These are phyloP conservation scores for Lethrus apterus DNA, from an alignment of 1,140 invertebrate genomes.

Conservation along the genomic window DNA sequence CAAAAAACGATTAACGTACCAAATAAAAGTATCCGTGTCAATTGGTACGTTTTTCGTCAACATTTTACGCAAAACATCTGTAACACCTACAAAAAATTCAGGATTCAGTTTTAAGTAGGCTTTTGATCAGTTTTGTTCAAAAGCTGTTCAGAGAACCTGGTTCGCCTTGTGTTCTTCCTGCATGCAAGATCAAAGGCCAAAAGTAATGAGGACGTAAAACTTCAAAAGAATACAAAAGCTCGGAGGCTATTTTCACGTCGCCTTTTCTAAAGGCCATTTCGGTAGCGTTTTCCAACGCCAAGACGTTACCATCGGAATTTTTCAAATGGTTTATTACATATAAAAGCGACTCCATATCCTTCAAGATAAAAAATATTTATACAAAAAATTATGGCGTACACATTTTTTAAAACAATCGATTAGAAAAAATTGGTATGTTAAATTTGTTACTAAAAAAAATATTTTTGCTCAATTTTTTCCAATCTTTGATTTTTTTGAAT, in stretches of 20 bases:
- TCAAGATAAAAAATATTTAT: too few species aligned
- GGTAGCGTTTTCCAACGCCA: constrained; percentile 27
- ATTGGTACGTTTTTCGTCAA: constrained; percentile 42
- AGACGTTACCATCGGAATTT: constrained; percentile 21
- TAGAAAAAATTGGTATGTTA: too few species aligned
- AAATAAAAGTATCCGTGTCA: constrained; percentile 46
- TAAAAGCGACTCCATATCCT: too few species aligned
- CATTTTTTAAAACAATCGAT: too few species aligned
- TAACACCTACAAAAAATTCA: constrained; percentile 41
- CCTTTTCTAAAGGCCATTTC: constrained; percentile 25
- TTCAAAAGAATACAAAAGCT: constrained; percentile 24
- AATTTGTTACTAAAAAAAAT: too few species aligned
- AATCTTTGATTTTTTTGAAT: too few species aligned
- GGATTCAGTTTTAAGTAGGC: too few species aligned
- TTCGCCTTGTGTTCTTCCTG: constrained; percentile 24
- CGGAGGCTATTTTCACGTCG: constrained; percentile 23
- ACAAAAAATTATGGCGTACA: too few species aligned
- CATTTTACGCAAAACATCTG: constrained; percentile 46
- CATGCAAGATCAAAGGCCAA: constrained; percentile 35
- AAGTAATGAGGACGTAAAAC: constrained; percentile 33
- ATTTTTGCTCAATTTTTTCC: too few species aligned
- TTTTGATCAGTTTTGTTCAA: not conserved
- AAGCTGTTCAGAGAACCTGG: constrained; percentile 18
- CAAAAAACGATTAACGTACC: constrained; percentile 47
- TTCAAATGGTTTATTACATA: constrained; percentile 22